Evolutionary conservation across 2,888 invertebrate species (phyloP).

Genomic region (Conchocele bisecta): DNA sequence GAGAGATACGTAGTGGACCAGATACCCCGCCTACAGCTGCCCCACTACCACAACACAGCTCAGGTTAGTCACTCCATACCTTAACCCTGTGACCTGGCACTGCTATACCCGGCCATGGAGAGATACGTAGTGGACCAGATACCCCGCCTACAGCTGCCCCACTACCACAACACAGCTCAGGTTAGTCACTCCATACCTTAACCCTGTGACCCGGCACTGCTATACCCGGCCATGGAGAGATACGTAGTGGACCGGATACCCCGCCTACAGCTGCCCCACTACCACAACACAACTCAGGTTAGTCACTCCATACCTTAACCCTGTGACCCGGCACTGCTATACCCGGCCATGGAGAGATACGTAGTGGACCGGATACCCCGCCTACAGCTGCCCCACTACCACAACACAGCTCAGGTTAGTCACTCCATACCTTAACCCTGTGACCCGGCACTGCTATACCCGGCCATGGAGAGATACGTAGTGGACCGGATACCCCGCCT

Average conservation of each 20-base stretch:
- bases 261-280: constrained; percentile 14
- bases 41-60: constrained; percentile 14
- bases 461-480: too few relatives aligned
- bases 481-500: constrained; percentile 16
- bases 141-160: constrained; percentile 12
- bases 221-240: constrained; percentile 39
- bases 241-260: too few relatives aligned
- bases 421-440: too few relatives aligned
- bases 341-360: constrained; percentile 34
- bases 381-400: constrained; percentile 19
- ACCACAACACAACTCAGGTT: constrained; percentile 35
- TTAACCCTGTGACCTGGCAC: too few relatives aligned
- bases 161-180: constrained; percentile 29
- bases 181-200: too few relatives aligned
- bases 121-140: too few relatives aligned
- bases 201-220: constrained; percentile 30
- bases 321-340: constrained; percentile 37
- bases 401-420: constrained; percentile 34
- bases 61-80: too few relatives aligned
- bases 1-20: too few relatives aligned
- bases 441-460: too few relatives aligned
- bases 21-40: constrained; percentile 21
- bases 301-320: too few relatives aligned
- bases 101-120: constrained; percentile 35
- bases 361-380: constrained; percentile 25